phyloP scores from a whole-genome alignment of 2,113 vertebrate species.

The Osmerus eperlanus region DNA sequence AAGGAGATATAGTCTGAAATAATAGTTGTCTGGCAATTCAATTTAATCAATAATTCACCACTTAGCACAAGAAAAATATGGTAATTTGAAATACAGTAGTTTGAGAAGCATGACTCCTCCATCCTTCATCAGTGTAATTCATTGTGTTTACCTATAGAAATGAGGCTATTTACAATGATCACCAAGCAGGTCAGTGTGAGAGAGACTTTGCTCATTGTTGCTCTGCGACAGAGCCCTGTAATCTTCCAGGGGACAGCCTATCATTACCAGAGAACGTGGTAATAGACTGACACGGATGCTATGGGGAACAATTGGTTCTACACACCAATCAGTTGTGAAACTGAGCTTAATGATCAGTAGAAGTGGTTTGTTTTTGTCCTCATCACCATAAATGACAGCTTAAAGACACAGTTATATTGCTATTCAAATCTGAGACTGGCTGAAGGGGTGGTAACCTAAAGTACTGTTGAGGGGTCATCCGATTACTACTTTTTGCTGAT shows the following conservation, averaged over 20 bases:
- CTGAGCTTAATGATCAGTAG: slow-evolving; percentile 68
- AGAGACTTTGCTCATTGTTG: slow-evolving; percentile 67
- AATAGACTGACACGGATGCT: slow-evolving; percentile 78
- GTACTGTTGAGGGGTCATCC: slow-evolving; percentile 41
- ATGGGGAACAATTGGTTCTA: slow-evolving; percentile 77
- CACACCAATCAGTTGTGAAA: slow-evolving; percentile 74
- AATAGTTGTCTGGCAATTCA: slow-evolving; percentile 3
- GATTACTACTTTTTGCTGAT: slow-evolving; percentile 15
- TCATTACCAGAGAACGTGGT: slow-evolving; percentile 72
- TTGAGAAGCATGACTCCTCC: slow-evolving; percentile 58
- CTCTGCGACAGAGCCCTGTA: slow-evolving; percentile 68
- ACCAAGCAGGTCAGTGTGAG: slow-evolving; percentile 58
- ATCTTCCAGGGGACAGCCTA: slow-evolving; percentile 72
- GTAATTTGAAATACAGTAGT: slow-evolving; percentile 36
- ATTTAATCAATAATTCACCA: slow-evolving; percentile 57
- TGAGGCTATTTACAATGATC: slow-evolving; percentile 63
- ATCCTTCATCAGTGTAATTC: slow-evolving; percentile 56
- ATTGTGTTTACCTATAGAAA: slow-evolving; percentile 62
- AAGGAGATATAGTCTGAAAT: not conserved
- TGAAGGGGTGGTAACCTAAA: slow-evolving; percentile 52
- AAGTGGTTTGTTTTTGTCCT: slow-evolving; percentile 69
- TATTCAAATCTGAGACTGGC: slow-evolving; percentile 30
- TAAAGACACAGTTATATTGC: slow-evolving; percentile 41
- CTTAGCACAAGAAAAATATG: slow-evolving; percentile 29
- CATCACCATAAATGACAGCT: slow-evolving; percentile 62